Evolutionary conservation across 2,888 invertebrate species (phyloP).

Genomic region (Protonemura montana): DNA sequence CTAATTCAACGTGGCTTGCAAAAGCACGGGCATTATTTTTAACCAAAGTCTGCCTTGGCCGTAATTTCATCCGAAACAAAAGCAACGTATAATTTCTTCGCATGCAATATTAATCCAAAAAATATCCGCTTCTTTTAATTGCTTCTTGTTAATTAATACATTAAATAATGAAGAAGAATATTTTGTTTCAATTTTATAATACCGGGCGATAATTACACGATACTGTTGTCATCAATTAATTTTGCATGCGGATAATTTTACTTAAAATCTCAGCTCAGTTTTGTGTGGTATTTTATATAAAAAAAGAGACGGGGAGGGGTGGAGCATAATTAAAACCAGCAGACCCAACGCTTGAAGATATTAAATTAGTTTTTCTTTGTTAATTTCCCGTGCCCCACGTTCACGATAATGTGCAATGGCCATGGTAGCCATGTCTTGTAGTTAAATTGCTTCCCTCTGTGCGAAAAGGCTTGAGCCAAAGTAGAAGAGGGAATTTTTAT

Average conservation of each 20-base stretch:
- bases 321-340: constrained; percentile 37
- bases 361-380: constrained; percentile 43
- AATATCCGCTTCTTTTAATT: constrained; percentile 28
- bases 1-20: not conserved
- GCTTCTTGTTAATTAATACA: constrained; percentile 26
- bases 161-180: constrained; percentile 36
- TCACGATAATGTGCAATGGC: not conserved
- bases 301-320: constrained; percentile 1
- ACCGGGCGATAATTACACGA: constrained; percentile 29
- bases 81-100: not conserved
- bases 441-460: constrained; percentile 30
- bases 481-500: constrained; percentile 29
- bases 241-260: constrained; percentile 28
- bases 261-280: constrained; percentile 13
- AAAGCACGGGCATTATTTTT: not conserved
- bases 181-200: constrained; percentile 35
- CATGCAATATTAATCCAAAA: constrained; percentile 1
- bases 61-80: not conserved
- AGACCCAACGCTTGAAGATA: constrained; percentile 34
- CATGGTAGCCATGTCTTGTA: constrained; percentile 27
- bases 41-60: not conserved
- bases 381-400: constrained; percentile 25
- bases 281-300: constrained; percentile 21
- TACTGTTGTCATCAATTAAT: constrained; percentile 36
- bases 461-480: constrained; percentile 22